These are phyloP conservation scores for Phalacrocorax pelagicus DNA, from an alignment of 2,113 vertebrate species.

Conservation along the genomic window DNA sequence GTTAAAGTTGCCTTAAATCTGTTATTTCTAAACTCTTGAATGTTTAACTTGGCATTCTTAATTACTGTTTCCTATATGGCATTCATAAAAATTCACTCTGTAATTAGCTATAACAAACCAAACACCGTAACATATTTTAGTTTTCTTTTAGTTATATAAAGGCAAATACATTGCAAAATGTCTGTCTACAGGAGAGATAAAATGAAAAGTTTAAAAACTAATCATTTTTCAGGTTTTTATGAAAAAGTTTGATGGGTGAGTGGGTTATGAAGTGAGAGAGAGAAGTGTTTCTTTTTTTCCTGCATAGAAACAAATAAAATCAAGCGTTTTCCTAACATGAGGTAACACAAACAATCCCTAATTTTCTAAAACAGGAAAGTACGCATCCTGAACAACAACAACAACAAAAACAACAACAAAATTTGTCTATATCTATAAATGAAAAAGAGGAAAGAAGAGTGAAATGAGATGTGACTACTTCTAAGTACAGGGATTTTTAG, in stretches of 20 bases:
- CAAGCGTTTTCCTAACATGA: background rate
- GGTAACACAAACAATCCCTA: background rate
- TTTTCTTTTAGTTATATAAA: background rate
- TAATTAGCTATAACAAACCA: background rate
- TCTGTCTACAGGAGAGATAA: background rate
- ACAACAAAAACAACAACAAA: too few species aligned
- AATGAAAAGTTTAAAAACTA: background rate
- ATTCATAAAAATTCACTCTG: background rate
- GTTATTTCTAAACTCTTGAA: background rate
- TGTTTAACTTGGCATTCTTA: background rate
- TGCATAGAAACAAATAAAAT: background rate
- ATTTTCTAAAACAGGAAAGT: background rate
- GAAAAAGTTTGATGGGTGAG: background rate
- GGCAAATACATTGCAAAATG: background rate
- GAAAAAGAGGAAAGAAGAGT: constrained; percentile 24
- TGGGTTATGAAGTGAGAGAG: background rate
- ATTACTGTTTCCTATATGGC: background rate
- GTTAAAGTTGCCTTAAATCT: background rate
- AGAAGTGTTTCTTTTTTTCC: background rate
- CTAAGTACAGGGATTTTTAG: constrained; percentile 47
- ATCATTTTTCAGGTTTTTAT: background rate
- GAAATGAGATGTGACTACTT: constrained; percentile 62
- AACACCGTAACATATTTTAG: background rate
- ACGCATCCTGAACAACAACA: background rate
- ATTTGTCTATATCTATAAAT: constrained; percentile 13